Conservation (phyloP, 2,888 invertebrate genomes). For the Listrodromus nycthemerus region DNA sequence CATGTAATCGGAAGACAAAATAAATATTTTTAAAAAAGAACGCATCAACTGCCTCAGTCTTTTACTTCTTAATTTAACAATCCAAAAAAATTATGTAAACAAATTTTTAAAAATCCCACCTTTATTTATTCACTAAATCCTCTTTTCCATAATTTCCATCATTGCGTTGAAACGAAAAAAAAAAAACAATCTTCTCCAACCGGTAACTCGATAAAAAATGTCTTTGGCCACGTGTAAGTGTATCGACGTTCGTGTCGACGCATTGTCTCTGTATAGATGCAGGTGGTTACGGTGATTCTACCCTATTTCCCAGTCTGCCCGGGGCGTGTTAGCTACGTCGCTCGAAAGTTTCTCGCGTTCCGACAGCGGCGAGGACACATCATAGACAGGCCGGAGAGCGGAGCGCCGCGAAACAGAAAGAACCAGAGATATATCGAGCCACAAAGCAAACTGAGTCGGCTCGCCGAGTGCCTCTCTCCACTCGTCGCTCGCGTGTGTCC, state of each 20-base stretch:
- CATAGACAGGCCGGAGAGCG: conserved; percentile 30
- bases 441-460: conserved; percentile 27
- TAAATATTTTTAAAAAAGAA: too few relatives aligned
- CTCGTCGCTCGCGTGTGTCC: conserved; percentile 49
- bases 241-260: not conserved
- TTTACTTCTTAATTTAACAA: too few relatives aligned
- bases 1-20: too few relatives aligned
- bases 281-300: conserved; percentile 51
- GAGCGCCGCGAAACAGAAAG: not conserved
- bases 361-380: conserved; percentile 27
- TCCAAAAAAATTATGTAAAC: too few relatives aligned
- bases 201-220: not conserved
- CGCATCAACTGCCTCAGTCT: too few relatives aligned
- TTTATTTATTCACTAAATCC: too few relatives aligned
- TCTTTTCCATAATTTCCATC: too few relatives aligned
- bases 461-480: conserved; percentile 20
- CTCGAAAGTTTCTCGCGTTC: conserved; percentile 60
- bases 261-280: conserved; percentile 15
- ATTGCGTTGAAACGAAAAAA: too few relatives aligned
- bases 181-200: too few relatives aligned
- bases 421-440: not conserved
- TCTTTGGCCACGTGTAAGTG: not conserved
- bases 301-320: conserved; percentile 15
- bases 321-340: conserved; percentile 25
- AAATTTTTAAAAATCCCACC: too few relatives aligned